Evolutionary conservation across 2,888 invertebrate species (phyloP).

Genomic region (Penaeus monodon): DNA sequence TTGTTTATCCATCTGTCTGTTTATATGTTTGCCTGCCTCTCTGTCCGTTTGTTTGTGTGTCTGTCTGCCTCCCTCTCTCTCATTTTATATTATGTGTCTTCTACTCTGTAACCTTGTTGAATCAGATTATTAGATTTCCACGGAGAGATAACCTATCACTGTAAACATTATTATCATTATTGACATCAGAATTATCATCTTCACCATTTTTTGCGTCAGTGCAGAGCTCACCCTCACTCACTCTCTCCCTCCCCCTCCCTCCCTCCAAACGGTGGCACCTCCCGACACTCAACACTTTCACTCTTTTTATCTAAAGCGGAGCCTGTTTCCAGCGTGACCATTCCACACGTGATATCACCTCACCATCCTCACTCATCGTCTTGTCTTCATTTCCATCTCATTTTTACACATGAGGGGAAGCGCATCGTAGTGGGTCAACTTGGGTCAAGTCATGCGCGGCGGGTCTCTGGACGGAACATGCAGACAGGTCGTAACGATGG

Average conservation of each 20-base stretch:
- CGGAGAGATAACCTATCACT: background rate
- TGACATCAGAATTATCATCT: background rate
- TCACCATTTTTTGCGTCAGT: background rate
- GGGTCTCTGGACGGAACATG: too few species aligned
- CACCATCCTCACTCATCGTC: too few species aligned
- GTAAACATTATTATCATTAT: background rate
- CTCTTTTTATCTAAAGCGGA: too few species aligned
- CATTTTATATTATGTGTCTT: background rate
- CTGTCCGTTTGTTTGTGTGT: background rate
- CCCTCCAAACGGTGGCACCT: background rate
- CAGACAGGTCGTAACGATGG: too few species aligned
- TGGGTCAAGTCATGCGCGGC: too few species aligned
- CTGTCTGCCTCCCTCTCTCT: background rate
- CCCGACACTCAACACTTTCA: too few species aligned
- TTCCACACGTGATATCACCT: too few species aligned
- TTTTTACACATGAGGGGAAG: too few species aligned
- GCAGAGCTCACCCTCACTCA: background rate
- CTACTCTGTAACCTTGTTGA: background rate
- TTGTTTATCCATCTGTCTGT: background rate
- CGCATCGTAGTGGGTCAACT: too few species aligned
- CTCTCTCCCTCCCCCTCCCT: background rate
- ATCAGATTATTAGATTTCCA: background rate
- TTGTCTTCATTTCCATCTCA: too few species aligned
- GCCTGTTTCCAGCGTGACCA: too few species aligned
- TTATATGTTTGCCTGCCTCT: background rate